Base-by-base conservation (phyloP, 2,888 invertebrate genomes). In the Drosophila histrio region DNA sequence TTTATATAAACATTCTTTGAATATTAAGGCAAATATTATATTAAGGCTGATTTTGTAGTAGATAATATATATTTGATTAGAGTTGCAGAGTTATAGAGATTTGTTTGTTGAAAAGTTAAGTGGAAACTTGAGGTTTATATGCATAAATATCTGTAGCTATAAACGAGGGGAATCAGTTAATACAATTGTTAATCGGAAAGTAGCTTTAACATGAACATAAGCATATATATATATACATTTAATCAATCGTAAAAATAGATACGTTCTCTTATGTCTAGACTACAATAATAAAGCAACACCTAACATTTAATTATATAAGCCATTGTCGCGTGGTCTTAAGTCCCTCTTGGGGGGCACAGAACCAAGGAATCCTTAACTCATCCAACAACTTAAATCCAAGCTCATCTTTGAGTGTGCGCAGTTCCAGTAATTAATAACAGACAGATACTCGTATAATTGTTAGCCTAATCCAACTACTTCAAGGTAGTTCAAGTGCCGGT, bases 281-380 rank as follows among this genome's bases (percentile, higher is more conserved):
- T 80, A 82, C 49, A 58, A 53, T 86, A 84, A 86, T 81, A 82
- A 82, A 82, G 81, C 87, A 86, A 86, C 84, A 80, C 62, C 84
- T 81, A 83, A 53, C 53, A 53, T 30, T 41, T 66, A 39, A 63
- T 47, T 54, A 9, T 38, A 38, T 41, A 72, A 53, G 53, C 52
- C 21, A 41, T 30, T 21, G 19, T 38, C 13, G 46, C 30, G 4
- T 46, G 7, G 19, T 21, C 17, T 28, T 6, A 17, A 44, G 44
- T 11, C 26, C 26, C 15, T 17, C 11, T 28, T 11, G 7, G 8
- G 22, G 36, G 17, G 24, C 9, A 30, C n/a, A 11, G 11, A 72
- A 49, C 41, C 41, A 64, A 66, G 65, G 60, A 53, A 54, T 50
- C 19, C 46, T 30, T 36, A 59, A 53, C 39, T 50, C 36, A 39